Evolutionary conservation across 2,113 vertebrate species (phyloP).

Genomic region (Xiphias gladius): DNA sequence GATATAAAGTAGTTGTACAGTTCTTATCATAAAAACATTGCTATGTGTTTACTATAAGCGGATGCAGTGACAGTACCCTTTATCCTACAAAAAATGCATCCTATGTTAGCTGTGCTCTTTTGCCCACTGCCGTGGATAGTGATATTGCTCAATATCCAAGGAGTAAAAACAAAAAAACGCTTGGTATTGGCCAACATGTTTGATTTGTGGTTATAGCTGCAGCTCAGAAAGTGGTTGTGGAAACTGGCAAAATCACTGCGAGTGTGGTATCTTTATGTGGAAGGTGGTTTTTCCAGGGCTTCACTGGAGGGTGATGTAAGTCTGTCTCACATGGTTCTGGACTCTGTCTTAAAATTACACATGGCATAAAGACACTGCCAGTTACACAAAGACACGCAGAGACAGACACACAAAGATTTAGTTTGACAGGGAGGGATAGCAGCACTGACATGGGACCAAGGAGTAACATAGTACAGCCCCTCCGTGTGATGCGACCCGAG

Average conservation of each 20-base stretch:
- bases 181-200: not conserved
- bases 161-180: not conserved
- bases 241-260: conserved; percentile 19
- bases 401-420: conserved; percentile 38
- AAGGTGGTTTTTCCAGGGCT: conserved; percentile 19
- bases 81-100: conserved; percentile 19
- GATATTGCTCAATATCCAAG: not conserved
- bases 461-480: conserved; percentile 39
- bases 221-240: conserved; percentile 8
- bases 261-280: conserved; percentile 28
- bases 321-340: conserved; percentile 45
- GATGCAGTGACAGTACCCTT: conserved; percentile 15
- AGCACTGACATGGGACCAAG: conserved; percentile 21
- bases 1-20: not conserved
- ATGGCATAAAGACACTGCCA: conserved; percentile 52
- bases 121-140: conserved; percentile 3
- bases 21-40: conserved; percentile 12
- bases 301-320: conserved; percentile 32
- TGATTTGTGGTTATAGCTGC: not conserved
- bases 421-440: conserved; percentile 34
- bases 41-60: conserved; percentile 7
- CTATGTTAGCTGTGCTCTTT: conserved; percentile 33
- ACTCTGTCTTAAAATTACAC: conserved; percentile 55
- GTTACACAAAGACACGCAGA: conserved; percentile 43
- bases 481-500: conserved; percentile 25